Conservation (phyloP, 2,797 vertebrate genomes). For the Lindbergichthys nudifrons region DNA sequence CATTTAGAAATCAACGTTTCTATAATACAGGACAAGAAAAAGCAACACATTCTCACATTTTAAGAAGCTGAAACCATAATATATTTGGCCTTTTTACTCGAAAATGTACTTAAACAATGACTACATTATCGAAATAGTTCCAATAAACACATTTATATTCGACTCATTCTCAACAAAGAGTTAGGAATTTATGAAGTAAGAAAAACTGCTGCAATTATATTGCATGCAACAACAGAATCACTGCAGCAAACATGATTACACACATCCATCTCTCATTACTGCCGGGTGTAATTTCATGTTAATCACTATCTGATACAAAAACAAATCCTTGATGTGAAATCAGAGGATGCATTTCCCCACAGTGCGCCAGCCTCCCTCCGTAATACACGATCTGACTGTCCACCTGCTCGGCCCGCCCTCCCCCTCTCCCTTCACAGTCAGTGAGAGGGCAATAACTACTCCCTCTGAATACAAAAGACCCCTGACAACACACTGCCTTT, state of each 20-base stretch:
- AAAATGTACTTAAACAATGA: not conserved
- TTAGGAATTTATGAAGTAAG: not conserved
- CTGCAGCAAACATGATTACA: constrained; percentile 39
- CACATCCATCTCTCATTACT: constrained; percentile 32
- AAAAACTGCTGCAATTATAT: constrained; percentile 9
- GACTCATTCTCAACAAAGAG: too few relatives aligned
- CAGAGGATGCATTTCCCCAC: constrained; percentile 40
- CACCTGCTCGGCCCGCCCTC: constrained; percentile 63
- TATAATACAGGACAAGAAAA: not conserved
- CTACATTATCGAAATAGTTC: not conserved
- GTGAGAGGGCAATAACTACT: constrained; percentile 67
- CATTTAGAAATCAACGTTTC: not conserved
- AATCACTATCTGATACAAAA: constrained; percentile 54
- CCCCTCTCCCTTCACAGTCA: constrained; percentile 38
- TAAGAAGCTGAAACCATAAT: not conserved
- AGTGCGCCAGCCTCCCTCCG: constrained; percentile 43
- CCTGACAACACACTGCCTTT: constrained; percentile 59
- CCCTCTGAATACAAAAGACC: constrained; percentile 76
- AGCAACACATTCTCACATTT: not conserved
- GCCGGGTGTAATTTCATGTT: constrained; percentile 42
- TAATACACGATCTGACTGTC: constrained; percentile 52
- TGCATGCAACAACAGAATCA: constrained; percentile 16
- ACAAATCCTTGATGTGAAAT: constrained; percentile 39
- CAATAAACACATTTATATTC: not conserved
- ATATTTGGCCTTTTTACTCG: not conserved